These are phyloP conservation scores for Aptenodytes patagonicus DNA, from an alignment of 2,113 vertebrate genomes.

Conservation along the genomic window DNA sequence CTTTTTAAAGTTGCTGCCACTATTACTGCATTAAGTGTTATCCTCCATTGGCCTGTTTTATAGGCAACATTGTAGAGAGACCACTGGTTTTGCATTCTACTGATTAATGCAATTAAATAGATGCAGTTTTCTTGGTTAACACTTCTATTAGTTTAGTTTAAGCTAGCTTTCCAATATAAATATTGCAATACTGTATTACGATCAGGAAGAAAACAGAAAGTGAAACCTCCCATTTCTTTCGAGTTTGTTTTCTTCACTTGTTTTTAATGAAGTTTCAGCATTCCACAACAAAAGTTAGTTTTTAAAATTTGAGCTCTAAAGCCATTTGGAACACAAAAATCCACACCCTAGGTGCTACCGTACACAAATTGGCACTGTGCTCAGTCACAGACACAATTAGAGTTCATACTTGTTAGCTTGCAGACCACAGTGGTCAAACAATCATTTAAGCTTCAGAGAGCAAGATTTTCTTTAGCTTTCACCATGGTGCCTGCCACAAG, in stretches of 20 bases:
- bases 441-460: neutral
- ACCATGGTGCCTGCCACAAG: neutral
- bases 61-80: fast-evolving
- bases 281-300: neutral
- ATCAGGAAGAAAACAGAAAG: neutral
- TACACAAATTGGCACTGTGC: fast-evolving
- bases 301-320: neutral
- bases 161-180: neutral
- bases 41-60: neutral
- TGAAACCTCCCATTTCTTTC: neutral
- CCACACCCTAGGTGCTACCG: neutral
- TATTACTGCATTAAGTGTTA: neutral
- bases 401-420: neutral
- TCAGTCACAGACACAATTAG: neutral
- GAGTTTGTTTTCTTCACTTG: neutral
- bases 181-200: neutral
- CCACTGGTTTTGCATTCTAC: neutral
- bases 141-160: neutral
- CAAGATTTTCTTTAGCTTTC: neutral
- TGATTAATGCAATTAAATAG: neutral
- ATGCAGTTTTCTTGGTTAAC: neutral
- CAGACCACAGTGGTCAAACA: neutral
- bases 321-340: neutral
- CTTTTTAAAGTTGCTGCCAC: neutral
- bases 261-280: neutral